Evolutionary conservation across 1,140 invertebrate genomes (phyloP).

Genomic region (Eufriesea mexicana): DNA sequence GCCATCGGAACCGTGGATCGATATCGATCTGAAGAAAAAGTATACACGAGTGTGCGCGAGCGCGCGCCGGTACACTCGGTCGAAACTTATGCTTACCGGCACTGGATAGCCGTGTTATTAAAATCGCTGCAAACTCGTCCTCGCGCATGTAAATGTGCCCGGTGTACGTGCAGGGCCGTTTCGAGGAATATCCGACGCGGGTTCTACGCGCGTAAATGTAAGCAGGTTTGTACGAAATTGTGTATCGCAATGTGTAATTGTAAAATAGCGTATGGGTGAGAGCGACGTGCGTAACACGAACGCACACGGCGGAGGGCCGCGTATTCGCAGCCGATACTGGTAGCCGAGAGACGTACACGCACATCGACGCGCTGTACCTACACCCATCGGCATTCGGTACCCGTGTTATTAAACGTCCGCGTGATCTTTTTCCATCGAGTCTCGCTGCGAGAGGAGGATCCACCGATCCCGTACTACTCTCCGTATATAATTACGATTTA

Average conservation of each 20-base stretch:
- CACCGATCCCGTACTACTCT: constrained; percentile 60
- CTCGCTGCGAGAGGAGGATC: constrained; percentile 61
- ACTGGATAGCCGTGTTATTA: constrained; percentile 44
- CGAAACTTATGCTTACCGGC: constrained; percentile 40
- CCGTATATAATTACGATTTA: constrained; percentile 73
- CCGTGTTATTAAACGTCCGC: constrained; percentile 69
- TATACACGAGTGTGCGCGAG: neutral
- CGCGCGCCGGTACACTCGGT: neutral
- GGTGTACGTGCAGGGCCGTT: constrained; percentile 12
- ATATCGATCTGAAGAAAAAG: constrained; percentile 25
- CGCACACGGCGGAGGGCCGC: neutral
- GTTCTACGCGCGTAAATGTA: constrained; percentile 40
- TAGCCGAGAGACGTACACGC: constrained; percentile 25
- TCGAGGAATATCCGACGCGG: constrained; percentile 28
- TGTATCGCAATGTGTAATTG: constrained; percentile 42
- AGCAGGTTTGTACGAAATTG: constrained; percentile 53
- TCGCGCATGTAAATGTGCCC: constrained; percentile 17
- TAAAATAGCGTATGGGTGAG: constrained; percentile 25
- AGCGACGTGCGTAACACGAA: neutral
- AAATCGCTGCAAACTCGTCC: constrained; percentile 41
- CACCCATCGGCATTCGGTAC: constrained; percentile 66
- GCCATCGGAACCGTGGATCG: neutral
- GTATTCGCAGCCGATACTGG: neutral
- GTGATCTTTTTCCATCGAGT: constrained; percentile 64
- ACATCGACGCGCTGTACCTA: constrained; percentile 35